Conservation (phyloP, 2,797 vertebrate species). For the Intellagama lesueurii region DNA sequence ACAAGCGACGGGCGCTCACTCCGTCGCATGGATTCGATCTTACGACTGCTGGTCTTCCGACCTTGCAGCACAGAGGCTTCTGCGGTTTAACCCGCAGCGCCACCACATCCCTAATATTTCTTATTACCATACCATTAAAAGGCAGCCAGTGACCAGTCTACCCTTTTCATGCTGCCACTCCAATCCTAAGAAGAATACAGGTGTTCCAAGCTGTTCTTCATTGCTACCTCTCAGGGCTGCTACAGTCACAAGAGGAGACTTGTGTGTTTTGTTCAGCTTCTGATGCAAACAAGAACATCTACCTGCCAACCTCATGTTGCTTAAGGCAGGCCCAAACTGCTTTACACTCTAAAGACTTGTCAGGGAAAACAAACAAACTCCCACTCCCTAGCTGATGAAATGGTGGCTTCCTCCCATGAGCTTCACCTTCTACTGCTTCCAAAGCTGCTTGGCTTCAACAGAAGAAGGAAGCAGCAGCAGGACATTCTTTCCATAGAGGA, state of each 20-base stretch:
- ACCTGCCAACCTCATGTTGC: background rate
- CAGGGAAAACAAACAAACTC: background rate
- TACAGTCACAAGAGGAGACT: background rate
- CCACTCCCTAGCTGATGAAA: background rate
- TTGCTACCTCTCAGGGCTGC: background rate
- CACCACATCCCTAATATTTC: no score
- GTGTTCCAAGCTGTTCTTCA: background rate
- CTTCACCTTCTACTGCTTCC: no score
- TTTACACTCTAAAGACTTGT: background rate
- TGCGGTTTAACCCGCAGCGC: no score
- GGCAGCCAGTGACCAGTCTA: background rate
- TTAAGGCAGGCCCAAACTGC: no score
- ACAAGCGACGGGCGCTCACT: no score
- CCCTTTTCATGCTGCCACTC: background rate
- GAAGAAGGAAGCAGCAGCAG: no score
- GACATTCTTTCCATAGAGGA: background rate
- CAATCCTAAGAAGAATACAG: background rate
- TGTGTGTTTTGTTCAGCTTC: background rate
- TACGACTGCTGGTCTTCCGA: no score
- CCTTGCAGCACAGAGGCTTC: no score
- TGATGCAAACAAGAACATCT: background rate
- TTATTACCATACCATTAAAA: background rate
- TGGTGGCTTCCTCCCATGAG: no score
- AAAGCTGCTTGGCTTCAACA: background rate
- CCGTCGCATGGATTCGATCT: no score